Base-by-base conservation (phyloP, 1,140 invertebrate genomes). In the Philopotamus ludificatus region DNA sequence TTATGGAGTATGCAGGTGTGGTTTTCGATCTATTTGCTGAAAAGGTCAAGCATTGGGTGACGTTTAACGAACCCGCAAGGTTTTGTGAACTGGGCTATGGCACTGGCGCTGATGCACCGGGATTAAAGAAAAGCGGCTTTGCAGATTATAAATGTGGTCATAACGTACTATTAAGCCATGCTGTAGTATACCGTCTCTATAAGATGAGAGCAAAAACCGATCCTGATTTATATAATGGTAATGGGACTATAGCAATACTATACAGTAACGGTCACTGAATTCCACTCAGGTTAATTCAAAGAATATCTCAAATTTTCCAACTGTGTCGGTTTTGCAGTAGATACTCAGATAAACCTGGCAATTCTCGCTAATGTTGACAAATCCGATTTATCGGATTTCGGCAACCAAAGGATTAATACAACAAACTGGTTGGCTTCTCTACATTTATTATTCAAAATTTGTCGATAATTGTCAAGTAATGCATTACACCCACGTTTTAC, bases 171-270 rank as follows among this genome's bases (percentile, higher is more conserved):
- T 77, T 77, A 70, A 78, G 83, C 0, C 84, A 85, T 70, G 83
- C 82, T 2, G 79, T 77, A 71, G 80, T 75, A 3, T 83, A 80
- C 47, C 77, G 79, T 58, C 73, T 87, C 58, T 88, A 87, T 66
- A 75, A 86, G 42, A 68, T 77, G 1, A 72, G 82, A 49, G n/a
- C 87, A 83, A 71, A 77, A 79, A 64, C 0, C 66, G 12, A 65
- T 58, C 0, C 83, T 86, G 64, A 73, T 76, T 39, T 83, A 82
- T 69, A 67, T 55, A 68, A 59, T 60, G 80, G 79, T 63, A 20
- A 39, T 0, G 3, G 18, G 18, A 21, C 21, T 4, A 45, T 45
- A 9, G 4, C 8, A 45, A 45, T 34, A 34, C n/a, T n/a, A n/a
- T n/a, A n/a, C n/a, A n/a, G n/a, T n/a, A n/a, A n/a, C n/a, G n/a